phyloP scores from a whole-genome alignment of 2,797 vertebrate species.

The Neosalanx taihuensis region DNA sequence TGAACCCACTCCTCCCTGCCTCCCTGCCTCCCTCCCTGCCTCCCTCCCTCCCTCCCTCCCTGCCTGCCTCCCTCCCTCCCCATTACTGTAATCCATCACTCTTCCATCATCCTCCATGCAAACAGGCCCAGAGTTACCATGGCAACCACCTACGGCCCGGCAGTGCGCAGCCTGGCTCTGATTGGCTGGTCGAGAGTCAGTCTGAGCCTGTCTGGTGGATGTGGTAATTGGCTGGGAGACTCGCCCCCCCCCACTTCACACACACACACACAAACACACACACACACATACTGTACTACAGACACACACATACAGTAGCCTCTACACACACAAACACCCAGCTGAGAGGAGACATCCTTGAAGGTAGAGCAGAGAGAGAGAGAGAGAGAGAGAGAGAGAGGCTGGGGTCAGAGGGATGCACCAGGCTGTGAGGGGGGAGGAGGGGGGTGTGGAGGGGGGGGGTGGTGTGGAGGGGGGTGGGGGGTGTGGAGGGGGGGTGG shows the following conservation, averaged over 20 bases:
- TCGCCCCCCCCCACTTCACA: constrained; percentile 29
- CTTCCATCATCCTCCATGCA: constrained; percentile 80
- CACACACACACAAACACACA: constrained; percentile 50
- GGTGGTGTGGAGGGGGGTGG: constrained; percentile 23
- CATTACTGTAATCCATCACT: constrained; percentile 86
- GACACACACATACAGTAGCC: constrained; percentile 27
- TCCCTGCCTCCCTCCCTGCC: constrained; percentile 53
- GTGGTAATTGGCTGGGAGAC: constrained; percentile 82
- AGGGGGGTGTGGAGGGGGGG: constrained; percentile 24
- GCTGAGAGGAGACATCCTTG: constrained; percentile 49
- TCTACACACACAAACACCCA: constrained; percentile 20
- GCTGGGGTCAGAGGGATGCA: constrained; percentile 70
- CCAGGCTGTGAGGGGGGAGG: constrained; percentile 52
- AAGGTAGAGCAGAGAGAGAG: constrained; percentile 61
- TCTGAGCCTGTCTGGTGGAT: constrained; percentile 79
- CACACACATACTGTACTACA: constrained; percentile 37
- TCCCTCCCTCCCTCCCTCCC: constrained; percentile 62
- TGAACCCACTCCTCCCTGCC: constrained; percentile 63
- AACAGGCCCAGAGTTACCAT: constrained; percentile 79
- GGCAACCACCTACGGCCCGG: constrained; percentile 76
- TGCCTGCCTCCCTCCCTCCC: constrained; percentile 66
- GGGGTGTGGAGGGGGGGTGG: constrained; percentile 26
- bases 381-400: constrained; percentile 45
- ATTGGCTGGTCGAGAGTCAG: constrained; percentile 78
- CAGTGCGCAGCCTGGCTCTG: constrained; percentile 68